Conservation (phyloP, 2,797 vertebrate species). For the Eremophila alpestris region DNA sequence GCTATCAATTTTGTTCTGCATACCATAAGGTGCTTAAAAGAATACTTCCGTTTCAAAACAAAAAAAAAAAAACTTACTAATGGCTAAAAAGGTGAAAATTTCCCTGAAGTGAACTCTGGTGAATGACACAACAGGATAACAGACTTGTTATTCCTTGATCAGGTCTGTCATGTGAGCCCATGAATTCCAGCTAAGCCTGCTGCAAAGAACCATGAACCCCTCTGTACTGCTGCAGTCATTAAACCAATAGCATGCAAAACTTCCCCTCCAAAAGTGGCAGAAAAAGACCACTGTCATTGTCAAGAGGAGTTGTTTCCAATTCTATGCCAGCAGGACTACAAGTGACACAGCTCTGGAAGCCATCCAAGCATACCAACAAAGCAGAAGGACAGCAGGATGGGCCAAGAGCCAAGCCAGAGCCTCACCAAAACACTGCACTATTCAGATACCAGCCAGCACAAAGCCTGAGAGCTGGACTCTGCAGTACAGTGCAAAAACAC, state of each 20-base stretch:
- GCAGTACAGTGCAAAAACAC: background rate
- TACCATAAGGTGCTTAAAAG: background rate
- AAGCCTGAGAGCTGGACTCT: background rate
- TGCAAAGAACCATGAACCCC: background rate
- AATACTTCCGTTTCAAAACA: background rate
- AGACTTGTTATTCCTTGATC: background rate
- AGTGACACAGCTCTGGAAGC: background rate
- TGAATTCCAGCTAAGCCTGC: background rate
- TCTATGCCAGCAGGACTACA: background rate
- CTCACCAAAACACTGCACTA: background rate
- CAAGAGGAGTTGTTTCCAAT: background rate
- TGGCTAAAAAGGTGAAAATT: background rate
- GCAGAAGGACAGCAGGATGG: background rate
- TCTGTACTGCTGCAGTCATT: background rate
- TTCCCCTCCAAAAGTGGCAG: background rate
- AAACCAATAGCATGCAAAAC: background rate
- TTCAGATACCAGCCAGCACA: background rate
- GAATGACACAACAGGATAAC: background rate
- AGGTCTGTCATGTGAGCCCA: no score
- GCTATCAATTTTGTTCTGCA: background rate
- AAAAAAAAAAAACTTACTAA: background rate
- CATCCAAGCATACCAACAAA: background rate
- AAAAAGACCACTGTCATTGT: background rate
- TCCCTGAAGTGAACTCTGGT: background rate
- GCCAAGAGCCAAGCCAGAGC: constrained; percentile 1